Base-by-base conservation (phyloP, 2,113 vertebrate species). In the Malurus elegans region DNA sequence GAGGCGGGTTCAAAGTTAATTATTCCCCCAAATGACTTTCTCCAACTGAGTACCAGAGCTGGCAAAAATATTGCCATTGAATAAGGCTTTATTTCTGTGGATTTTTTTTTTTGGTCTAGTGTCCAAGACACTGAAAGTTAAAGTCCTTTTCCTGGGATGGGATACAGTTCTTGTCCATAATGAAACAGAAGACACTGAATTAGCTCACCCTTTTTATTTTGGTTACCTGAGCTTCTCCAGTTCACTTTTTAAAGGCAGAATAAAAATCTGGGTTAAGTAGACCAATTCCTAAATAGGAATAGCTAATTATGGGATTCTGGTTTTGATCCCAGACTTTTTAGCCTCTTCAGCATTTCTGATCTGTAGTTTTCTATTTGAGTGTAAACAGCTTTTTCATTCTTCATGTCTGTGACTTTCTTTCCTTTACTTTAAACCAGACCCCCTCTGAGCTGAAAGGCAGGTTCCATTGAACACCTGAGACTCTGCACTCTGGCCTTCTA, bases 1-100 rank as follows among this genome's bases (percentile, higher is more conserved):
- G 81, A 96, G 92, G 93, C 70, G 70, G 93, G 73, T 87, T 94
- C 92, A 82, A 82, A 95, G 91, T 95, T 95, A 94, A 89, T 96
- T 96, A 93, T 91, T 91, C 40, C 45, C 45, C 48, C 29, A 79
- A 91, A 85, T 87, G 17, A 65, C 62, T 83, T 95, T 70, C 91
- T 96, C 50, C 70, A 65, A 85, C 40, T 31, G 29, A 85, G 70
- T 58, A 92, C 44, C 90, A 86, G 51, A 95, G 72, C 32, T 82
- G 66, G 61, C 54, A 80, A 80, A 95, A 90, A 95, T 60, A 72
- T 29, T 91, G 40, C 44, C 58, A 57, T 85, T 91, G 76, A 95
- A 54, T 64, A 86, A 89, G 31, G 69, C 23, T 92, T 80, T 75
- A 61, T 94, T 92, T 93, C 65, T 78, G 45, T 47, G 24, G 28